Evolutionary conservation across 2,888 invertebrate species (phyloP), one percentile per base, ranked within the genome.

Genomic region (Pseudanteris insignis): DNA sequence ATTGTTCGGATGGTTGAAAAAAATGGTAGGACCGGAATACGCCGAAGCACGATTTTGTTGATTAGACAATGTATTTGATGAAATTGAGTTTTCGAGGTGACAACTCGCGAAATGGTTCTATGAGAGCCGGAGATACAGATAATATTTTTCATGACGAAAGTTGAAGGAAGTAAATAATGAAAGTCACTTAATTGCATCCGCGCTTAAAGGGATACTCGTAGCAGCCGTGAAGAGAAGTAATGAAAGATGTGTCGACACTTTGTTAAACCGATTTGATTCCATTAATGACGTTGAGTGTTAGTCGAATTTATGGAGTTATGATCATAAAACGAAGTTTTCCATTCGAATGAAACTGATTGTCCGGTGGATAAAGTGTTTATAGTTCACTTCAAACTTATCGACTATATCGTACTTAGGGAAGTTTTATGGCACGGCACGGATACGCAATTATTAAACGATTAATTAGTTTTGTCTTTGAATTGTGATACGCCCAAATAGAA

Each of bases 171-270:
- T 58, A 50, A 50, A 37, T 58, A 44, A 58, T 58, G 38, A 58
- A 58, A 58, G 57, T 58, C 50, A 58, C 44, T 58, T 58, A 59
- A 51, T 59, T 51, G 58, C 50, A 18, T 30, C 51, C 38, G 28
- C 32, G 44, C 48, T 58, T 58, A 50, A 44, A 57, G 37, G 38
- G 38, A 50, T 50, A 50, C 50, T 58, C 50, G 44, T 30, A 44
- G 44, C 44, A 46, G 13, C 24, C 25, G 34, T 50, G 33, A 58
- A 46, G 50, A 50, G 38, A 15, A 58, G 50, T 51, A 59, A 51
- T 46, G 41, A 40, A 59, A 59, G 59, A 51, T 51, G 51, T 47
- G 51, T 53, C 47, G 59, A 60, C 59, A 53, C 43, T 60, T 53
- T 53, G 59, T 47, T 43, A 60, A 60, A 47, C 46, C 47, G 47